Percentiles rank a stretch among this genome's conserved stretches.
Conservation (phyloP, 2,888 invertebrate genomes). For the Dasypolia templi region DNA sequence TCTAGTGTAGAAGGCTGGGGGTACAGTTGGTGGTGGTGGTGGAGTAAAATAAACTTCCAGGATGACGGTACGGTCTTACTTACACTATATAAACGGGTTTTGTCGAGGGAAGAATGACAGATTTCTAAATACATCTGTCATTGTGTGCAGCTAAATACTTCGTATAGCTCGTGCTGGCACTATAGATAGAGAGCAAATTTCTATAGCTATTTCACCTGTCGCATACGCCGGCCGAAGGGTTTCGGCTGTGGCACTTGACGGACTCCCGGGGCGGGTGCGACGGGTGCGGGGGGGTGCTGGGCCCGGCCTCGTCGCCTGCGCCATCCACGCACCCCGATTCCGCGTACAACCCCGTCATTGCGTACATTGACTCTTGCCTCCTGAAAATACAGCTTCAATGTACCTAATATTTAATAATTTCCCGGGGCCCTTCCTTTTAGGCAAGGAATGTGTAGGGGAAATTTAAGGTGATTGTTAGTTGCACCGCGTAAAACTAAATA, state of each 20-base stretch:
- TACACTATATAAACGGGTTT: no score
- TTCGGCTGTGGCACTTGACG: conserved; percentile 95
- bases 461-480: not conserved
- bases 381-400: conserved; percentile 79
- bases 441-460: not conserved
- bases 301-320: conserved; percentile 88
- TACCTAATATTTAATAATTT: conserved; percentile 18
- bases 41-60: not conserved
- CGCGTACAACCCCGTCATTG: conserved; percentile 96
- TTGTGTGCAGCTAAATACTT: not conserved
- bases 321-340: conserved; percentile 92
- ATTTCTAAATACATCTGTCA: no score
- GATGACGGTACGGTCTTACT: no score
- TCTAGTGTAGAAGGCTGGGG: not conserved
- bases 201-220: conserved; percentile 88
- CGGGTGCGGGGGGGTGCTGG: conserved; percentile 84
- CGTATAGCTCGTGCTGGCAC: not conserved
- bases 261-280: conserved; percentile 84
- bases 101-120: no score
- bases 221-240: conserved; percentile 94
- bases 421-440: not conserved
- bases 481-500: not conserved
- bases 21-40: not conserved
- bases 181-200: not conserved
- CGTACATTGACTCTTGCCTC: conserved; percentile 97